Evolutionary conservation across 2,113 vertebrate species (phyloP).

Genomic region (Alosa alosa): DNA sequence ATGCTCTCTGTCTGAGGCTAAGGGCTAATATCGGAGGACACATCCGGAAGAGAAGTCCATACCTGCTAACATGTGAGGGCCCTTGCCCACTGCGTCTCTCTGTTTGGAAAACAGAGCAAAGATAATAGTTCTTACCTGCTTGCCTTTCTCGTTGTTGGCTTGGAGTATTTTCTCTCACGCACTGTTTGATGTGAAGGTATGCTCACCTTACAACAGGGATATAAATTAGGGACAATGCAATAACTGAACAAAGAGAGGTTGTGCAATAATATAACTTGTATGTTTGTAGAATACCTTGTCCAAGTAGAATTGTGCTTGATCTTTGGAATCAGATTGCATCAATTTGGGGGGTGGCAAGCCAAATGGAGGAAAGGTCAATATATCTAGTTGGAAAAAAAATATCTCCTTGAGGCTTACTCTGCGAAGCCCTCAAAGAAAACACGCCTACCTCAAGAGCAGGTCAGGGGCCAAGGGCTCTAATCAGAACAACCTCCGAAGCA

Average conservation of each 20-base stretch:
- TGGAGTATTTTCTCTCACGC: not conserved
- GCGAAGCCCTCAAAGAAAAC: not conserved
- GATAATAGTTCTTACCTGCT: not conserved
- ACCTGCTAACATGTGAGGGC: not conserved
- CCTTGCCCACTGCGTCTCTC: not conserved
- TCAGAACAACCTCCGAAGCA: conserved; percentile 25
- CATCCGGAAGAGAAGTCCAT: conserved; percentile 22
- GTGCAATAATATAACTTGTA: not conserved
- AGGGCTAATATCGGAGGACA: conserved; percentile 22
- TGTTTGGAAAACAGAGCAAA: not conserved
- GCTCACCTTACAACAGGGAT: not conserved
- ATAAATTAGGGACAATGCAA: not conserved
- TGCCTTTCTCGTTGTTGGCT: not conserved
- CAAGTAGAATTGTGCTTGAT: not conserved
- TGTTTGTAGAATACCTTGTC: not conserved
- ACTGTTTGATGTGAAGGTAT: not conserved
- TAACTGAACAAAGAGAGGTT: not conserved
- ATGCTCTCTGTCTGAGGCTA: conserved; percentile 38
- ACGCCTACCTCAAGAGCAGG: not conserved
- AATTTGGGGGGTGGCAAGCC: not conserved
- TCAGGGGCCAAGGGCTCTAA: not conserved
- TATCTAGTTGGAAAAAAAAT: not conserved
- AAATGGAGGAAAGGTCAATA: not conserved
- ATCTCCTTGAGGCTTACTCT: not conserved
- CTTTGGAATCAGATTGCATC: conserved; percentile 20